Evolutionary conservation across 1,140 invertebrate species (phyloP).

Genomic region (Drosophila sechellia): DNA sequence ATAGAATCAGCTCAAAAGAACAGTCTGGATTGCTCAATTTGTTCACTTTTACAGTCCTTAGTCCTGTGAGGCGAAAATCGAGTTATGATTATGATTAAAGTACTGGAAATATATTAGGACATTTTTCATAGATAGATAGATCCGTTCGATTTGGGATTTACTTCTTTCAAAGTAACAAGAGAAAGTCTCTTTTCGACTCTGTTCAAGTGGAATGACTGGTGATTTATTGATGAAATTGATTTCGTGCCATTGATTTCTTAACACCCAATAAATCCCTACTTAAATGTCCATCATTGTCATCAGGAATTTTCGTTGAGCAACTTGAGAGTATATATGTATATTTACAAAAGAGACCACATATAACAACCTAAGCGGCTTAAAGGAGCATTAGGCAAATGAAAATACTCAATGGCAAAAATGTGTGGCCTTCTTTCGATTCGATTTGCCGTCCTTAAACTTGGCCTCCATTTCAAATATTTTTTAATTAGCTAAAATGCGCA

Average conservation of each 20-base stretch:
- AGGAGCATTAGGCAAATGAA: conserved; percentile 76
- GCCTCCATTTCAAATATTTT: conserved; percentile 22
- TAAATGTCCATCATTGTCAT: conserved; percentile 32
- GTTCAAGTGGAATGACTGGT: not conserved
- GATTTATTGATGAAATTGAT: conserved; percentile 14
- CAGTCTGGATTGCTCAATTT: not conserved
- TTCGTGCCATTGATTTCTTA: conserved; percentile 25
- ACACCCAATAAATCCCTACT: conserved; percentile 11
- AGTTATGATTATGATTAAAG: not conserved
- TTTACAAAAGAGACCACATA: conserved; percentile 14
- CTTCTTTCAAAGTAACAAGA: not conserved
- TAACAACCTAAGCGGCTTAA: conserved; percentile 64
- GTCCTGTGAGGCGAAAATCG: not conserved
- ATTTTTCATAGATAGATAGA: too few relatives aligned
- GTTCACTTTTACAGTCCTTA: not conserved
- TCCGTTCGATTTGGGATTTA: not conserved
- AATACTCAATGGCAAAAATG: conserved; percentile 60
- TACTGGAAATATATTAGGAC: too few relatives aligned
- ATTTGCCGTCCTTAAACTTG: conserved; percentile 27
- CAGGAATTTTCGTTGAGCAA: not conserved
- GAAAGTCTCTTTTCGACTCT: not conserved
- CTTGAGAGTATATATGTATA: conserved; percentile 2
- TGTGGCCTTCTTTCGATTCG: conserved; percentile 41
- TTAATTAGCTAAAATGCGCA: conserved; percentile 72
- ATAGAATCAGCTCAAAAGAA: conserved; percentile 15